These are phyloP conservation scores for Gymnocheta viridis DNA, from an alignment of 2,888 invertebrate genomes.

Conservation along the genomic window DNA sequence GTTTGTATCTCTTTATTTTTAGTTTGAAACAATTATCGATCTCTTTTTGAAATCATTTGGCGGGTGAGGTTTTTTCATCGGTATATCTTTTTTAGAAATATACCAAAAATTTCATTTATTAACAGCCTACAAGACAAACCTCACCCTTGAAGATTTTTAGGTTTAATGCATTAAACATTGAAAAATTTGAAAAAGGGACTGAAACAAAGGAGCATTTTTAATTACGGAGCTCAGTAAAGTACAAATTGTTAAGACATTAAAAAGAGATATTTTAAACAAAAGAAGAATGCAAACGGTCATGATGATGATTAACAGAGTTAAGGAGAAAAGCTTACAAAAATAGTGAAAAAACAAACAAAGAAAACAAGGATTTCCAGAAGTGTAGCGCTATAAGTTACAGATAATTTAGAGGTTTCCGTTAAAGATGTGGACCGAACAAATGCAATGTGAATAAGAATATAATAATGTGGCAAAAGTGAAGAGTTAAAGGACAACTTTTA, in stretches of 20 bases:
- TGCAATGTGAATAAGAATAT: neutral
- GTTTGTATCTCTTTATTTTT: conserved; percentile 14
- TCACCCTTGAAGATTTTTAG: conserved; percentile 63
- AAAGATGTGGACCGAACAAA: neutral
- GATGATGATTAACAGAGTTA: neutral
- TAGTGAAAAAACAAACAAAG: neutral
- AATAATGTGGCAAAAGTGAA: neutral
- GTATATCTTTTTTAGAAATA: neutral
- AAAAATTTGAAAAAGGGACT: conserved; percentile 6
- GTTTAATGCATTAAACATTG: conserved; percentile 63
- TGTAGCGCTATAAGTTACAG: neutral
- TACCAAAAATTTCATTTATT: conserved; percentile 41
- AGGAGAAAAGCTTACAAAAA: neutral
- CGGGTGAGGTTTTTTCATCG: conserved; percentile 56
- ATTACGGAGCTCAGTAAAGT: neutral
- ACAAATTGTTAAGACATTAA: neutral
- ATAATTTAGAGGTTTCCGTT: neutral
- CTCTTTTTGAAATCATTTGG: conserved; percentile 67
- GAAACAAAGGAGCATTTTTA: conserved; percentile 11
- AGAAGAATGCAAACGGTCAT: neutral
- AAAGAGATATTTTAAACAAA: neutral
- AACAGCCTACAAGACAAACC: conserved; percentile 52
- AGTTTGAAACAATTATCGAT: conserved; percentile 62
- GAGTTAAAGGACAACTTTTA: neutral
- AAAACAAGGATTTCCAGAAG: neutral